Evolutionary conservation across 1,140 invertebrate species (phyloP), one percentile per base, ranked within the genome.

Genomic region (Drosophila punjabiensis): DNA sequence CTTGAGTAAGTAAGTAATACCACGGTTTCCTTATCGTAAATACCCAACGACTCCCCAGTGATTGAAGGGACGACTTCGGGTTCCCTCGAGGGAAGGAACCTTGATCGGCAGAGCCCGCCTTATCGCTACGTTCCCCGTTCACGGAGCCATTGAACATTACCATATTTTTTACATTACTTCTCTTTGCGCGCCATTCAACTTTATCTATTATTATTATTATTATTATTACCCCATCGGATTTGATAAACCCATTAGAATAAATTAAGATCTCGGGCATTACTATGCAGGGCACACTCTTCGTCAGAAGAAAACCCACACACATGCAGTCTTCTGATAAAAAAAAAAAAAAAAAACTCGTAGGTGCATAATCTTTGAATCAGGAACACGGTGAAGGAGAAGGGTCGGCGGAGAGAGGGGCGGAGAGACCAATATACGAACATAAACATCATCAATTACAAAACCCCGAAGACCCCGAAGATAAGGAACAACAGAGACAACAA

Each of bases 391-490:
- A 43, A 58, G 50, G 28, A n/a, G n/a, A n/a, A n/a, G n/a, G n/a
- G n/a, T n/a, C n/a, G 13, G 32, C 0, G 10, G 16, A 52, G 60
- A 61, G 82, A 24, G 13, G 45, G 65, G 48, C 48, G 69, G 47
- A 55, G 76, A 41, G 66, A 47, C 56, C 75, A 61, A 61, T 70
- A 62, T 58, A 52, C 76, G 43, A 80, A 82, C 81, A 71, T 88
- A 88, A 88, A 88, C 86, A 88, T 88, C 85, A 88, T 88, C 86
- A 88, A 88, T 88, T 89, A 88, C 85, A 88, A 79, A 84, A 64
- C 76, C 81, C 61, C 76, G 76, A 80, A 66, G 50, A 86, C 56
- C 50, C 53, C 48, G 32, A 50, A 79, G 53, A 63, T 74, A 59
- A 75, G 50, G 37, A 18, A 43, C 18, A 60, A 76, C 43, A 69